A percentile compares a stretch with the other conserved stretches of the same genome.
Conservation (phyloP, 1,140 invertebrate species). For the Oreohelix idahoensis region DNA sequence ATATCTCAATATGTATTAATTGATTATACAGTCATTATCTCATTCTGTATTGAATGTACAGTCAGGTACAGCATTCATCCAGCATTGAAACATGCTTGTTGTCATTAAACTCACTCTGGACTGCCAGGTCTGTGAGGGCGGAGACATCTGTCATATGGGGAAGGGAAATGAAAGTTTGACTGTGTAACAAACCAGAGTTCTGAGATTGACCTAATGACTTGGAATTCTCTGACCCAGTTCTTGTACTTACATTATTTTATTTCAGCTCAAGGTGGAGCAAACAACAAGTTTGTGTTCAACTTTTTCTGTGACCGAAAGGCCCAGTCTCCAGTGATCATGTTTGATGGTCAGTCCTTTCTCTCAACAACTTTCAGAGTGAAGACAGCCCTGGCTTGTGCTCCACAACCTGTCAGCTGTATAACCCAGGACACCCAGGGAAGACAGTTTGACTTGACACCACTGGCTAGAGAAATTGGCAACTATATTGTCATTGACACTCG, state of each 20-base stretch:
- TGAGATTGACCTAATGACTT: too few species aligned
- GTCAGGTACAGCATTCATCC: too few species aligned
- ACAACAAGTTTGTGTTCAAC: constrained; percentile 11
- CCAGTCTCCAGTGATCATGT: constrained; percentile 11
- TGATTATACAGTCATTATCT: too few species aligned
- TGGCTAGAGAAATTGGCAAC: constrained; percentile 49
- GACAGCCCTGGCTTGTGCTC: constrained; percentile 62
- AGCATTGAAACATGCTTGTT: too few species aligned
- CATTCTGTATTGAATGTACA: too few species aligned
- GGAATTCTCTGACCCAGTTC: too few species aligned
- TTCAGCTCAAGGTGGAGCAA: not conserved
- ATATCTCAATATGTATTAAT: too few species aligned
- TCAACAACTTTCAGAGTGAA: constrained; percentile 53
- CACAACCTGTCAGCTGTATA: constrained; percentile 61
- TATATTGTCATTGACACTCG: constrained; percentile 57
- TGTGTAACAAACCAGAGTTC: too few species aligned
- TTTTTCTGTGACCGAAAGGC: constrained; percentile 33
- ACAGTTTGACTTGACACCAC: constrained; percentile 60
- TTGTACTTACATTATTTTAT: not conserved
- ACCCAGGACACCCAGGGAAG: constrained; percentile 57
- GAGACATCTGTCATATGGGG: constrained; percentile 57
- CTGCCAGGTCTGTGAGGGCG: constrained; percentile 62
- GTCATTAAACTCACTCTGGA: too few species aligned
- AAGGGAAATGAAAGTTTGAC: constrained; percentile 45
- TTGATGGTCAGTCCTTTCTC: constrained; percentile 44